Conservation (phyloP, 1,140 invertebrate species). For the Drepana arcuata region DNA sequence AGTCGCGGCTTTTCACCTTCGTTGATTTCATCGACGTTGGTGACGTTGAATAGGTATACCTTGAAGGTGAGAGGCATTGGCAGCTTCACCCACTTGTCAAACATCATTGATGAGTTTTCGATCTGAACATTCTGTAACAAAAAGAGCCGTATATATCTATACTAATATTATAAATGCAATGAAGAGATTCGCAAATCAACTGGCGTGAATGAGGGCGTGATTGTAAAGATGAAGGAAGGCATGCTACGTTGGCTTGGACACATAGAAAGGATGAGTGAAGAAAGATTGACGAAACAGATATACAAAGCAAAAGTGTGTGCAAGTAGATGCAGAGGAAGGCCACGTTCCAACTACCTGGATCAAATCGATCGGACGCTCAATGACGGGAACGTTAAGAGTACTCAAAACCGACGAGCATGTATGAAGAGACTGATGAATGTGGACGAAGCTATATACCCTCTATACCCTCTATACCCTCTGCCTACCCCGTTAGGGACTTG, state of each 20-base stretch:
- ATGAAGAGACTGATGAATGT: no score
- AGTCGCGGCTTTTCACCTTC: slow-evolving; percentile 67
- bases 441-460: no score
- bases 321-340: no score
- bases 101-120: slow-evolving; percentile 43
- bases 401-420: no score
- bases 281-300: no score
- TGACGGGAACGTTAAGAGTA: no score
- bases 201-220: neutral
- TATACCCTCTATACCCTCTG: no score
- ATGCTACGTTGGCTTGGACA: neutral
- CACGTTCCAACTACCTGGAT: no score
- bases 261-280: no score
- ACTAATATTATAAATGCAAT: neutral
- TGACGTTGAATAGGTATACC: slow-evolving; percentile 78
- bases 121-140: slow-evolving; percentile 47
- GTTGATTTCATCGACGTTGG: slow-evolving; percentile 74
- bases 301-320: no score
- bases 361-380: no score
- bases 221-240: neutral
- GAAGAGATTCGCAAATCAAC: neutral
- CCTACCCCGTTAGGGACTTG: no score
- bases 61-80: slow-evolving; percentile 70
- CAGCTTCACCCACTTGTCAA: slow-evolving; percentile 58
- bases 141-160: neutral